A percentile compares a stretch with the other conserved stretches of the same genome.
Conservation (phyloP, 2,797 vertebrate genomes). For the Spea hammondii region DNA sequence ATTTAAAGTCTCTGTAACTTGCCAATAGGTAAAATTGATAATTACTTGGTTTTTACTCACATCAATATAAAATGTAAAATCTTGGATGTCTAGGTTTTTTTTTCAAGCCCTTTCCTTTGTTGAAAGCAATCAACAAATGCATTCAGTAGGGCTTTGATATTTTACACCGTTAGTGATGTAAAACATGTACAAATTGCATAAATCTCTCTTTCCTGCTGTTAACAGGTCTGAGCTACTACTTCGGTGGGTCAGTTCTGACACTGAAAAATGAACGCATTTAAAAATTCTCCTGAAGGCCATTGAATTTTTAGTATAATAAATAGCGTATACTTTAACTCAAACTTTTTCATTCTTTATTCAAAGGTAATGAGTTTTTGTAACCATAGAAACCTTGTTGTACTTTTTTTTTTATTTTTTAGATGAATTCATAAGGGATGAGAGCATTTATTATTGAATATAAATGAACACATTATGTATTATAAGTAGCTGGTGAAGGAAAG, state of each 20-base stretch:
- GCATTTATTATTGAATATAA: constrained; percentile 80
- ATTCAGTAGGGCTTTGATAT: constrained; percentile 37
- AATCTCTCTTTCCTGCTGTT: constrained; percentile 69
- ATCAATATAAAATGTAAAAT: not conserved
- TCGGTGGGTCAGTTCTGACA: constrained; percentile 75
- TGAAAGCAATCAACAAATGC: not conserved
- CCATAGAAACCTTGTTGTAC: constrained; percentile 79
- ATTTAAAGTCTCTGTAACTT: no score
- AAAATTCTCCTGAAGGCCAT: constrained; percentile 76
- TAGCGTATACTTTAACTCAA: constrained; percentile 79
- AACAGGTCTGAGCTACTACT: constrained; percentile 68
- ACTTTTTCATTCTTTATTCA: constrained; percentile 83
- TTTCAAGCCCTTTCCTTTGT: not conserved
- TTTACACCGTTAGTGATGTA: constrained; percentile 65
- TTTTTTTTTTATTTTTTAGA: constrained; percentile 68
- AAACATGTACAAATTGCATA: constrained; percentile 72
- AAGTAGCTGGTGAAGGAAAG: constrained; percentile 77
- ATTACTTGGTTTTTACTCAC: no score
- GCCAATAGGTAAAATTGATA: no score
- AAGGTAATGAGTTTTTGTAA: constrained; percentile 81
- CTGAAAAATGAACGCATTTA: constrained; percentile 81
- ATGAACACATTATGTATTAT: constrained; percentile 79
- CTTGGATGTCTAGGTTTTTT: not conserved
- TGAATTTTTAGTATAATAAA: constrained; percentile 78
- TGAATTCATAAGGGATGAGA: constrained; percentile 76